Evolutionary conservation across 2,888 invertebrate genomes (phyloP), one percentile per base, ranked within the genome.

Genomic region (Xestia c-nigrum): DNA sequence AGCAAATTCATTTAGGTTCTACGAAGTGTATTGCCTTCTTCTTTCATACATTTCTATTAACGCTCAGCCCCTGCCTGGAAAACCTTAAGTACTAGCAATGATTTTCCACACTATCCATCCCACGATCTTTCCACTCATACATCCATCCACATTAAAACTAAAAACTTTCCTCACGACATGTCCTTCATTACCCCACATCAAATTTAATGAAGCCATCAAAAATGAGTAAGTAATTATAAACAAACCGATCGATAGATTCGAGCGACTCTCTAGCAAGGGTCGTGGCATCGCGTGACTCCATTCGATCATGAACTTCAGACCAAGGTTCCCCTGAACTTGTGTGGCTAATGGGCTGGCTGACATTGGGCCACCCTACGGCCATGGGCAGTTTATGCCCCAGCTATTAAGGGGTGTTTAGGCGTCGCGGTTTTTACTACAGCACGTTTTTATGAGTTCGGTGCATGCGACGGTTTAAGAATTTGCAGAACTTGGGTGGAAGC

Each of bases 281-380:
- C 59, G 75, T 46, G 16, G 14, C 63, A 71, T 89, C 78, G 88
- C 89, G 88, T 87, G 89, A 81, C 86, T 73, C 14, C 19, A 16
- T 55, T 43, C 72, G 87, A 70, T 87, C 87, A 64, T 87, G 87
- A 87, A 87, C 87, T 87, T 87, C 89, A 82, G 65, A 65, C 75
- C 75, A 87, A 88, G 87, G 89, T 70, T 81, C 55, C 80, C 76
- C 77, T 87, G 87, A 88, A 88, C 89, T 87, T 88, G 87, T 65
- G 65, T 74, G 63, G 84, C 40, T 87, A 87, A 85, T 83, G 78
- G 72, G 84, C 84, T 55, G 40, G 61, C 70, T 75, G 87, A 81
- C 87, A 88, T 87, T 88, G 89, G 87, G 75, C 76, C 78, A 81
- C 85, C 87, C 79, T 70, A 67, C 77, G 76, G 77, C 76, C 84